Evolutionary conservation across 2,797 vertebrate genomes (phyloP).

Genomic region (Carapus acus): DNA sequence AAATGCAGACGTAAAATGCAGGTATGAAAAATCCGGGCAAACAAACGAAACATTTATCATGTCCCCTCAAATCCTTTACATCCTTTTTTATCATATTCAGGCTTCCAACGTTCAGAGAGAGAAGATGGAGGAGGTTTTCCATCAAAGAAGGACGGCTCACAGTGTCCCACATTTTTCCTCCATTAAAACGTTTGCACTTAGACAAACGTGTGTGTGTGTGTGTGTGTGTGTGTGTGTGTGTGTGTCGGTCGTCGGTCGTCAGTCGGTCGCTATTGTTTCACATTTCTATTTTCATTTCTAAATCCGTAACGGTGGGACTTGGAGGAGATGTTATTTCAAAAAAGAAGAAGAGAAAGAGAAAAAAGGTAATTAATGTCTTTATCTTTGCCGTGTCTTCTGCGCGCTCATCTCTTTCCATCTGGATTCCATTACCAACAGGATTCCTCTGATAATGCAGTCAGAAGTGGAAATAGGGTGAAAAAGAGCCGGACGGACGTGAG

Average conservation of each 20-base stretch:
- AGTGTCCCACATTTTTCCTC: constrained; percentile 11
- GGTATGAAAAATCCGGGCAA: constrained; percentile 10
- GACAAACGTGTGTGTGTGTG: background rate
- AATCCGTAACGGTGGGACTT: constrained; percentile 35
- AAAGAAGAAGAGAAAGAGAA: too few species aligned
- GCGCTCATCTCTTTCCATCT: constrained; percentile 64
- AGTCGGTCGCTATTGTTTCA: too few species aligned
- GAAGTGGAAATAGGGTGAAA: constrained; percentile 11
- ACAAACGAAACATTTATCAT: constrained; percentile 2
- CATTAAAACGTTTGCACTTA: constrained; percentile 21
- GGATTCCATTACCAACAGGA: constrained; percentile 60
- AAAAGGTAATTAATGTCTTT: constrained; percentile 59
- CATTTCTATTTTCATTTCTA: constrained; percentile 41
- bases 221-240: too few species aligned
- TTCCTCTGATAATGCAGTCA: constrained; percentile 58
- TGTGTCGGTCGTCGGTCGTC: too few species aligned
- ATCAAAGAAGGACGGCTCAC: constrained; percentile 27
- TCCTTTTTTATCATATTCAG: constrained; percentile 4
- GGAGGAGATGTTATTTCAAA: constrained; percentile 46
- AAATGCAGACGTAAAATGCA: too few species aligned
- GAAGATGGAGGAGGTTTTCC: constrained; percentile 20
- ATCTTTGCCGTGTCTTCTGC: constrained; percentile 51
- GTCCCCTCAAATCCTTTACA: constrained; percentile 13
- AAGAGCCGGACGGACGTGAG: background rate
- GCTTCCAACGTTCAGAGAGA: background rate